Base-by-base conservation (phyloP, 1,140 invertebrate genomes). In the Leptopilina clavipes region DNA sequence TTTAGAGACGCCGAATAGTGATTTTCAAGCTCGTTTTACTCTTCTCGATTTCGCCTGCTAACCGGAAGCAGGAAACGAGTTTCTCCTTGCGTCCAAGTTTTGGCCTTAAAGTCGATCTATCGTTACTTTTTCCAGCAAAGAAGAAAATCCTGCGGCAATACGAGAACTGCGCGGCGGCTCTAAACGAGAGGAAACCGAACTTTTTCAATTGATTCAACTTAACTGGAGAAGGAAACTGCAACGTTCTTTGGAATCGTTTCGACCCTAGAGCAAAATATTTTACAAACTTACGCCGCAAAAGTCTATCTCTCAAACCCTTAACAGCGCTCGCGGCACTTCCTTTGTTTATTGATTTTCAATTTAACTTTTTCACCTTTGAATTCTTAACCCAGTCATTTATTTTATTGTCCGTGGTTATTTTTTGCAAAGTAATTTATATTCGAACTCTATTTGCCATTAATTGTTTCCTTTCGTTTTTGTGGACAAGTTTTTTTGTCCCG, bases 171-270 rank as follows among this genome's bases (percentile, higher is more conserved):
- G 56, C 56, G 22, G 59, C 25, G 59, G 25, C 59, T 65, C 12
- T 37, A 65, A 65, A 37, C 59, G 22, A 65, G 59, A 37, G 25
- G 22, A 31, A 65, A 65, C 59, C 10, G 25, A 65, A 65, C 59
- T 65, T 65, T 65, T 37, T 65, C 59, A 65, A 65, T 65, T 65
- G 59, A 65, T 65, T 65, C 59, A n/a, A 65, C 14, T 65, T 37
- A 65, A 65, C 59, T 65, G 59, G 12, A 65, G 59, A 14, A 65
- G 59, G 59, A 65, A 65, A 65, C 59, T 65, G 59, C 22, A 65
- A 65, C 59, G 59, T 31, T 65, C 59, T 65, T 65, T 12, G 22
- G 22, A 65, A 65, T 65, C 59, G 59, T 22, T 65, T 31, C 19
- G 59, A 65, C 59, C 59, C 59, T 65, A 31, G 22, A 65, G 59